Evolutionary conservation across 2,113 vertebrate species (phyloP).

Genomic region (Circaetus cinerascens): DNA sequence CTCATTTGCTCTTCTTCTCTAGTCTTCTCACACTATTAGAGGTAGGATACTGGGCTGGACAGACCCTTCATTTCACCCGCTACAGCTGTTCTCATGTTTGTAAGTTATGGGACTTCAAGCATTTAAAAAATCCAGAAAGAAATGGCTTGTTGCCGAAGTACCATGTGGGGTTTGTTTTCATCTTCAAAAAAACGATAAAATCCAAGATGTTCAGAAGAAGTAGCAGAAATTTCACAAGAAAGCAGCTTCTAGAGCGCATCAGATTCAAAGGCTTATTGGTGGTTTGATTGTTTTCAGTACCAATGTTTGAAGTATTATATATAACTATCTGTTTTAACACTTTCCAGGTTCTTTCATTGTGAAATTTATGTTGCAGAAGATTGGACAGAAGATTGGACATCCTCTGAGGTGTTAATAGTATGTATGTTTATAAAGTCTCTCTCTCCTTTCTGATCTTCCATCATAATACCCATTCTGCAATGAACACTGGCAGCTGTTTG

Average conservation of each 20-base stretch:
- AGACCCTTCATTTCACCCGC: background rate
- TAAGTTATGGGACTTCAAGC: constrained; percentile 4
- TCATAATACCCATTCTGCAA: background rate
- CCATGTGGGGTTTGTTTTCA: constrained; percentile 23
- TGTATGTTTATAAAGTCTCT: background rate
- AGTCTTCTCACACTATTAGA: background rate
- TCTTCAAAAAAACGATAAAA: background rate
- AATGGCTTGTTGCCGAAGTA: background rate
- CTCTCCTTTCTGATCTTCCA: background rate
- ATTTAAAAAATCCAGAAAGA: background rate
- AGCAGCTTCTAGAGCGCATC: background rate
- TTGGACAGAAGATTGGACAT: background rate
- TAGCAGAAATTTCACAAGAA: background rate
- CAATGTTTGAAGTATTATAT: background rate
- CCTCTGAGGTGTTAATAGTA: background rate
- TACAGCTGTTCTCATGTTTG: constrained; percentile 25
- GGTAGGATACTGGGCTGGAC: background rate
- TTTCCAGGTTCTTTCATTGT: background rate
- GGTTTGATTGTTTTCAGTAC: background rate
- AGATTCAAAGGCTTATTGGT: background rate
- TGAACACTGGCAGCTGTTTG: background rate
- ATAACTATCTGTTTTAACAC: background rate
- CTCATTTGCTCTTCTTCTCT: background rate
- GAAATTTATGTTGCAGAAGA: background rate
- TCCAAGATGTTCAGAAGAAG: background rate